Base-by-base conservation (phyloP, 2,113 vertebrate species). In the Phylloscopus trochilus region DNA sequence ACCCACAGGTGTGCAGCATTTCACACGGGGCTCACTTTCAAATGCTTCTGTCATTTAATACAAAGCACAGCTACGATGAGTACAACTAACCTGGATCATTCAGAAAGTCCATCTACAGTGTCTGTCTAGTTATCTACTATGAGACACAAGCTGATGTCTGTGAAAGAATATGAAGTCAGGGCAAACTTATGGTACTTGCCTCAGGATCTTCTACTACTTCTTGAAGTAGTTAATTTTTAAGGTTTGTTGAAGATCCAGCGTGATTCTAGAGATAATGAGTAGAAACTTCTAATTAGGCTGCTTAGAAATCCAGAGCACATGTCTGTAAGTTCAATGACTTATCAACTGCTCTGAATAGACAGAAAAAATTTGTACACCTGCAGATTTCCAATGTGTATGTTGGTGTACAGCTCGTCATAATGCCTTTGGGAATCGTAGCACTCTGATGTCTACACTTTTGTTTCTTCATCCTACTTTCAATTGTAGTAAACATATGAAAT, bases 181-280 rank as follows among this genome's bases (percentile, higher is more conserved):
- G 31, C 22, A 67, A 72, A 60, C 1, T 33, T 77, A 12, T 0
- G 2, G 10, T 64, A 17, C 35, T 46, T 13, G 17, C 5, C 5
- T 7, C 7, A 37, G 33, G 60, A 55, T 59, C 20, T 18, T 69
- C 17, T 53, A 37, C 15, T 63, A 18, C 17, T 76, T 58, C 28
- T 77, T 64, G 23, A 66, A 47, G 15, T 47, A 35, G 9, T 33
- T 72, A 17, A 24, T 75, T 86, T 92, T 58, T 55, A 52, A 64
- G 41, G 5, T 47, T 46, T 62, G 8, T 37, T 55, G 28, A 88
- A 75, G 21, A 46, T 70, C 30, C n/a, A 56, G 49, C n/a, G 23
- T 82, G 11, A 5, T 75, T 80, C 28, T 68, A 51, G 15, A 31
- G 33, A 23, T 49, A 52, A 44, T 30, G 41, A 64, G 35, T 51